phyloP scores from a whole-genome alignment of 2,888 invertebrate genomes.

The Orchestes rusci region DNA sequence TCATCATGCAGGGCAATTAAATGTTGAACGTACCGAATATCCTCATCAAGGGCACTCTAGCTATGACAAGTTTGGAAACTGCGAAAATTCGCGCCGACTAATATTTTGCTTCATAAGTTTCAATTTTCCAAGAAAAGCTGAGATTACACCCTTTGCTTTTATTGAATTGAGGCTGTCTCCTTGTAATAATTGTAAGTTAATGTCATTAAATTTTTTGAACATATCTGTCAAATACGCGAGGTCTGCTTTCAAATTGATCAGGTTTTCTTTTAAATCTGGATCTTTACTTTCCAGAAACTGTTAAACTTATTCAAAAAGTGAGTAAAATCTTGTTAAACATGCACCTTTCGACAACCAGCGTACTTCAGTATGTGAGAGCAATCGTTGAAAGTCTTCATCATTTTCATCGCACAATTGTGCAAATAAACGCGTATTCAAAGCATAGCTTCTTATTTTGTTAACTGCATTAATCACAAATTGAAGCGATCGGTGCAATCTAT shows the following conservation, averaged over 20 bases:
- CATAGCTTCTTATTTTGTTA: slow-evolving; percentile 2
- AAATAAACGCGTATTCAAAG: no score
- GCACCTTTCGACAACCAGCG: no score
- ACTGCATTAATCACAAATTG: slow-evolving; percentile 9
- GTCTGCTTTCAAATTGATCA: slow-evolving; percentile 19
- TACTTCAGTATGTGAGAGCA: no score
- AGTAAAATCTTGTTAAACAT: no score
- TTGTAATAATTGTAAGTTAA: slow-evolving; percentile 21
- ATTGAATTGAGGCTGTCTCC: slow-evolving; percentile 6
- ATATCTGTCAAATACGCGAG: slow-evolving; percentile 26
- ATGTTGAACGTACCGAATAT: no score
- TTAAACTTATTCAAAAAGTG: slow-evolving; percentile 3
- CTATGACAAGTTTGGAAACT: no score
- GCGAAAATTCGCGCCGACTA: slow-evolving; percentile 3
- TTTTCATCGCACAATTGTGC: no score
- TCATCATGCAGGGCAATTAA: no score
- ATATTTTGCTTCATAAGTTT: slow-evolving; percentile 12
- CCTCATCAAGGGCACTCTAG: slow-evolving; percentile 26
- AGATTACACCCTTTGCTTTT: slow-evolving; percentile 12
- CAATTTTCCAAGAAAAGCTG: slow-evolving; percentile 8
- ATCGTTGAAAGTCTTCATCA: no score
- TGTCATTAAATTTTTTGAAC: no score
- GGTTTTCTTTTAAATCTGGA: slow-evolving; percentile 15
- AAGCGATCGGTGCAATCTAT: not conserved
- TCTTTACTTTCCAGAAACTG: slow-evolving; percentile 22